Conservation (phyloP, 2,888 invertebrate species). For the Parnassius mnemosyne region DNA sequence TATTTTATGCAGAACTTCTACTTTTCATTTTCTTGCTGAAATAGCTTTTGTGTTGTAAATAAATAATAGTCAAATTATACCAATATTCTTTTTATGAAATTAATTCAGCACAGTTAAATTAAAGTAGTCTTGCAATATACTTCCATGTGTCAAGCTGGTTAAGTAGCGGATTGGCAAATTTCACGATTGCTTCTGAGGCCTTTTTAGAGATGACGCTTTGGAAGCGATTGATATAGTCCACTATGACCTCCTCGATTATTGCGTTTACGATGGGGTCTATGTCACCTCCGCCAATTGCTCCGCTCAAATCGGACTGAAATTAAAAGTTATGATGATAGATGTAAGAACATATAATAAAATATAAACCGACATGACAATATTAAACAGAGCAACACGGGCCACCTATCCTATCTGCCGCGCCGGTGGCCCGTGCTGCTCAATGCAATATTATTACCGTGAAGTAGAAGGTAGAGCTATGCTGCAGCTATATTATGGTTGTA, state of each 20-base stretch:
- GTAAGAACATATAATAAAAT: background rate
- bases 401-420: too few relatives aligned
- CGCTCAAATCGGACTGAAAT: conserved; percentile 58
- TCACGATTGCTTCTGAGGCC: conserved; percentile 31
- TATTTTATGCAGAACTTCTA: too few relatives aligned
- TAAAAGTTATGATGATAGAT: background rate
- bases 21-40: too few relatives aligned
- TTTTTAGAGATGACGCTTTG: conserved; percentile 49
- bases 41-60: background rate
- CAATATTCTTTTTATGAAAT: background rate
- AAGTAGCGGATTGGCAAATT: conserved; percentile 52
- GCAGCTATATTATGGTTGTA: too few relatives aligned
- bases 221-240: conserved; percentile 64
- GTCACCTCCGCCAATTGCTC: conserved; percentile 71
- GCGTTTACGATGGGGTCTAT: conserved; percentile 68
- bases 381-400: too few relatives aligned
- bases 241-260: conserved; percentile 58
- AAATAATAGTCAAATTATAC: background rate
- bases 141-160: conserved; percentile 62
- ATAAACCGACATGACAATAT: too few relatives aligned
- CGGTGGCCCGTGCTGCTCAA: too few relatives aligned
- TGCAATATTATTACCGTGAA: too few relatives aligned
- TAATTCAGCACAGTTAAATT: background rate
- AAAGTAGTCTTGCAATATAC: conserved; percentile 48
- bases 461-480: too few relatives aligned